Base-by-base conservation (phyloP, 1,140 invertebrate species). In the Pollicipes pollicipes region DNA sequence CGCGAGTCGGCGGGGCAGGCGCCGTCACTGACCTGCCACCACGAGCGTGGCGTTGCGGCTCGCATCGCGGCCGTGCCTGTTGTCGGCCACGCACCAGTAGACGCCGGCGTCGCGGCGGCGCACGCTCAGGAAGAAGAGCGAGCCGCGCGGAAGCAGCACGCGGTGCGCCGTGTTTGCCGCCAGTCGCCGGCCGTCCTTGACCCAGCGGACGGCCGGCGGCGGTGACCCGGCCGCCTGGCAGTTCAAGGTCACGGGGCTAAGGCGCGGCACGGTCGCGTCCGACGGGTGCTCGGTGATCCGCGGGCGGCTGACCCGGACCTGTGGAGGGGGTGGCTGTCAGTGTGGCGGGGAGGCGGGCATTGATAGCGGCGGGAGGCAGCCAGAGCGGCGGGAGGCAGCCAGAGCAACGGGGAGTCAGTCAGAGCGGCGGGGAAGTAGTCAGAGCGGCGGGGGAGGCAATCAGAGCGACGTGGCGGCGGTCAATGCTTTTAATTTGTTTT, bases 41-140 rank as follows among this genome's bases (percentile, higher is more conserved):
- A 91, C 89, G 70, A 97, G 84, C 63, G 92, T 93, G 75, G 93
- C 95, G 83, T 97, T 96, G 73, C 88, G 86, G 80, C 92, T 95
- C 76, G 86, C 84, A 66, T 87, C 90, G 76, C 86, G 87, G 76
- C 93, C 93, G 30, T 89, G 90, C 69, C 84, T 80, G 81, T 97
- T 98, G 73, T 86, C 87, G 29, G 95, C 95, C 74, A 93, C 89
- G 82, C 95, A 97, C 88, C 92, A 95, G 79, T 97, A 98, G 70
- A 91, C 85, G 16, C 93, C 93, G 69, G 90, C 89, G 79, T 96
- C 93, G 73, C 89, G 89, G 77, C 92, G 89, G 78, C 90, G 88
- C 73, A 89, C 90, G 76, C 88, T 84, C 71, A 97, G 85, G 81
- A 97, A 97, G 82, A 97, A 93, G 26, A 97, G 82, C 26, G 91